Evolutionary conservation across 2,113 vertebrate species (phyloP), one percentile per base, ranked within the genome.

Genomic region (Passer domesticus): DNA sequence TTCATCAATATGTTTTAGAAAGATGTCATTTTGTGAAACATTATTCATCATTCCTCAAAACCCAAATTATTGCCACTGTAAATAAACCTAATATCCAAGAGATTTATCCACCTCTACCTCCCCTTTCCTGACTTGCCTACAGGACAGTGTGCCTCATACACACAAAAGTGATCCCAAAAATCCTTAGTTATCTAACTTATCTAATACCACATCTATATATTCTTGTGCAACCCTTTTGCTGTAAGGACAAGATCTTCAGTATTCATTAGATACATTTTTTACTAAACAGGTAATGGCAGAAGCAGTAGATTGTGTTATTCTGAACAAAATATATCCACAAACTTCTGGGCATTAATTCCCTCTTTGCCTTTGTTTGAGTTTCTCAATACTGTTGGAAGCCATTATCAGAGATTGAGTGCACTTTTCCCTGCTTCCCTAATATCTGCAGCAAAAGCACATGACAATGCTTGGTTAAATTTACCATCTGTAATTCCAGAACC

Each of bases 401-500:
- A 17, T 12, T 58, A 8, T 33, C 47, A 77, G 67, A 82, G 8
- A 33, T 4, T 56, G 37, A 33, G 15, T 62, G 35, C 37, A 35
- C 37, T 66, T 62, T 88, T 43, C 16, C n/a, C 8, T 23, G 15
- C 7, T 94, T 33, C 30, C 10, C 19, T 70, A 30, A 39, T 84
- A 75, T 59, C 43, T 70, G 8, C 67, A 90, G 58, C n/a, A 88
- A 83, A 89, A 73, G 13, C 23, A 33, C 3, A 7, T 62, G 52
- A 41, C 20, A 86, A 33, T 18, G 12, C 25, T 69, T 86, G 70
- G 59, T 74, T 88, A 93, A 90, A 85, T 93, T 94, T 86, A n/a
- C 90, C 67, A 83, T 83, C 90, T 88, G 76, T 63, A 93, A 59
- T 69, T 88, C 62, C 63, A 77, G 43, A 92, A 92, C 31, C 63